These are phyloP conservation scores for Agelaius tricolor DNA, from an alignment of 2,113 vertebrate species.

Conservation along the genomic window DNA sequence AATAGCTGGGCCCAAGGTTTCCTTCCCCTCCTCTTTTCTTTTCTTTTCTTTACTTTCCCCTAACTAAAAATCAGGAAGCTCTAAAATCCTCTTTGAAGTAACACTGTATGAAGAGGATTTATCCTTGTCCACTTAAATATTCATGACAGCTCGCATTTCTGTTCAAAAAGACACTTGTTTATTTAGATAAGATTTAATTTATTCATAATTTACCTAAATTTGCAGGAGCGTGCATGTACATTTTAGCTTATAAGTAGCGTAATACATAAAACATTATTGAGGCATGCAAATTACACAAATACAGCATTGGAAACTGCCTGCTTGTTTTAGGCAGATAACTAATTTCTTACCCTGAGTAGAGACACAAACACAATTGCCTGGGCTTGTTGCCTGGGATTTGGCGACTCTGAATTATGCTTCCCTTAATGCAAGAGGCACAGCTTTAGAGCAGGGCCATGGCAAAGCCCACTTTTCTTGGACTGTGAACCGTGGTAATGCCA, in stretches of 20 bases:
- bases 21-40: not conserved
- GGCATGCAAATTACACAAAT: slow-evolving; percentile 74
- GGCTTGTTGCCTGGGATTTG: slow-evolving; percentile 38
- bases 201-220: slow-evolving; percentile 87
- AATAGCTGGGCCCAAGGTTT: slow-evolving; percentile 14
- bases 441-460: not conserved
- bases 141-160: slow-evolving; percentile 78
- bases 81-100: slow-evolving; percentile 70
- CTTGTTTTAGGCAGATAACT: slow-evolving; percentile 77
- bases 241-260: slow-evolving; percentile 76
- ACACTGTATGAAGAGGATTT: slow-evolving; percentile 66
- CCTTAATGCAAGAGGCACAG: not conserved
- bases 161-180: slow-evolving; percentile 85
- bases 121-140: slow-evolving; percentile 81
- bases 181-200: slow-evolving; percentile 88
- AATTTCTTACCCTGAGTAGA: slow-evolving; percentile 56
- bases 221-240: slow-evolving; percentile 78
- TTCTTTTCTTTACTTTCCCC: slow-evolving; percentile 32
- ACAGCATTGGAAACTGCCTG: slow-evolving; percentile 54
- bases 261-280: slow-evolving; percentile 80
- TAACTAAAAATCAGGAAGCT: slow-evolving; percentile 63
- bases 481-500: not conserved
- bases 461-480: not conserved
- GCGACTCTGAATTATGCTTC: slow-evolving; percentile 28
- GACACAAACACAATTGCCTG: slow-evolving; percentile 52